Evolutionary conservation across 2,888 invertebrate genomes (phyloP), one percentile per base, ranked within the genome.

Genomic region (Pseudococcus viburni): DNA sequence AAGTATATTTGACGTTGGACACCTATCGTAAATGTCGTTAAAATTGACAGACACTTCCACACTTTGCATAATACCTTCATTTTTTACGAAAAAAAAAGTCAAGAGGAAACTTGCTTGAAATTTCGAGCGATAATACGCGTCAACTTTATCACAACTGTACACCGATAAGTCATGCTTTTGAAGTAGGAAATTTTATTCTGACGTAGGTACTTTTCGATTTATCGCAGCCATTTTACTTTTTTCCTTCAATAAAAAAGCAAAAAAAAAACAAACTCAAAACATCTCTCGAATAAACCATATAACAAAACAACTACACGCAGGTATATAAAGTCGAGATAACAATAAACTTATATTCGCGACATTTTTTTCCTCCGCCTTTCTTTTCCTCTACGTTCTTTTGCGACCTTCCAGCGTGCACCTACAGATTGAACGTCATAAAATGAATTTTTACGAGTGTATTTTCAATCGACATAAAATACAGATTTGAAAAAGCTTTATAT

Each of bases 331-430:
- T 80, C 42, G 42, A 80, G 42, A 80, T 80, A 80, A 80, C 80
- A 80, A 80, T 80, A 80, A 80, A 80, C 80, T 80, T 80, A 80
- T 80, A 80, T 80, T 80, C 42, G 80, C 80, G 80, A 80, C 73
- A 80, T 80, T 80, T 80, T 73, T 80, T 42, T 33, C 26, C 80
- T 19, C 59, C 19, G 19, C 19, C 5, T 19, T 17, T 17, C 17
- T 55, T 55, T 55, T 55, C 9, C 9, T 59, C 8, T 17, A 3
- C 26, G 26, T 33, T 73, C 68, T 73, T 73, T n/a, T 39, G 33
- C 15, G 33, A 73, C 33, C 33, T 73, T 33, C 73, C 42, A 80
- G 42, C n/a, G 80, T 42, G 80, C 80, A 80, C 26, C 26, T 80
- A 80, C 80, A 80, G 80, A 80, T 80, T 80, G 80, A 42, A 80